These are phyloP conservation scores for Anneissia japonica DNA, from an alignment of 35 echinoderm and acorn worm genomes.

Conservation along the genomic window DNA sequence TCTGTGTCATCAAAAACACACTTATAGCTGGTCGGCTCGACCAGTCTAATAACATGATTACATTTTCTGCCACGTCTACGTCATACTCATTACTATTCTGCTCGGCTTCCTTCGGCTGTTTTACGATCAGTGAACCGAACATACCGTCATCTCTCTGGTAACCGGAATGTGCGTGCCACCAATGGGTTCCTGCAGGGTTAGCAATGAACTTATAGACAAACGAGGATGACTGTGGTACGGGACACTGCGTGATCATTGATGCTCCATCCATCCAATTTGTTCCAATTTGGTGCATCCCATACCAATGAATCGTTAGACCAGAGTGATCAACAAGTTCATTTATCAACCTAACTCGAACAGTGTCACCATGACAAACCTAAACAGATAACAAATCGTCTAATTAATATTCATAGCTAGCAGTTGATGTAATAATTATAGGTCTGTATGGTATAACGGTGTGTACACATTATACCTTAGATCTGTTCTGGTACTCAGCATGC, in stretches of 20 bases:
- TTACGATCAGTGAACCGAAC: background rate
- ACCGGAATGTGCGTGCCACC: background rate
- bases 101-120: background rate
- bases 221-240: background rate
- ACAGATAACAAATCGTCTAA: no score
- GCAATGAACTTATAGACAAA: background rate
- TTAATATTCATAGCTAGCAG: no score
- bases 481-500: no score
- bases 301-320: background rate
- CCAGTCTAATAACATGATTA: background rate
- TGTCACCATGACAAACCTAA: slow-evolving; percentile 6
- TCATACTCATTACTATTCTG: background rate
- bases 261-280: background rate
- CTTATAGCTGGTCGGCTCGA: background rate
- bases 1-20: no score
- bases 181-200: background rate
- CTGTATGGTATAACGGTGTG: no score
- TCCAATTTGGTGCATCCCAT: background rate
- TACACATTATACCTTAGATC: no score
- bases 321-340: background rate
- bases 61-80: background rate
- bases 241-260: background rate
- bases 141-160: background rate
- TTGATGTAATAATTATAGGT: no score
- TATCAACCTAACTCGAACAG: background rate